Conservation (phyloP, 2,888 invertebrate genomes). For the Lingula anatina region DNA sequence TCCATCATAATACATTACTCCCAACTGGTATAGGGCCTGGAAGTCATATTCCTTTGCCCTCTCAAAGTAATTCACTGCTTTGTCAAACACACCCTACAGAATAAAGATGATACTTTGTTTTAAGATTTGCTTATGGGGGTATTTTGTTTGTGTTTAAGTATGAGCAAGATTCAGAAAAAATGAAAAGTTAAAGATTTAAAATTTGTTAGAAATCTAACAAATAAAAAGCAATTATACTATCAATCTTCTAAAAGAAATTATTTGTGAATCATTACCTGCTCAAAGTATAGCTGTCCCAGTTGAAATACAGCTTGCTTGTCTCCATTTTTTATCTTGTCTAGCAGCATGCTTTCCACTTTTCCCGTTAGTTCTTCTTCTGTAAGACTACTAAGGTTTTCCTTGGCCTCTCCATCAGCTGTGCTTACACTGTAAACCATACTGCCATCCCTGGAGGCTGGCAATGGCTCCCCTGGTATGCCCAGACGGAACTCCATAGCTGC, state of each 20-base stretch:
- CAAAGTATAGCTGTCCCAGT: slow-evolving; percentile 48
- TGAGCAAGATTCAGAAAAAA: too few relatives aligned
- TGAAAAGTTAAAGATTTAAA: too few relatives aligned
- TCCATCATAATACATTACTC: slow-evolving; percentile 49
- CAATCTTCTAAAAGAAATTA: too few relatives aligned
- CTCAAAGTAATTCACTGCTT: slow-evolving; percentile 44
- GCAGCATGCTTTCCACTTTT: slow-evolving; percentile 39
- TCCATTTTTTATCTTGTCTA: slow-evolving; percentile 38
- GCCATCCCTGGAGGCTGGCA: neutral
- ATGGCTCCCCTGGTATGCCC: neutral
- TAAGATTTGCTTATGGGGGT: neutral
- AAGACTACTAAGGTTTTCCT: slow-evolving; percentile 8
- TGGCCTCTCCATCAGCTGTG: neutral
- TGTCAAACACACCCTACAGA: slow-evolving; percentile 38
- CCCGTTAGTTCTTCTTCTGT: slow-evolving; percentile 43
- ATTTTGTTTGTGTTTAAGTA: too few relatives aligned
- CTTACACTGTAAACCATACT: neutral
- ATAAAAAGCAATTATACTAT: too few relatives aligned
- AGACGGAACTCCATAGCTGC: too few relatives aligned
- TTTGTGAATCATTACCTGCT: too few relatives aligned
- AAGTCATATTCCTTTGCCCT: slow-evolving; percentile 29
- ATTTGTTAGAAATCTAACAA: too few relatives aligned
- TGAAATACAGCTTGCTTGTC: slow-evolving; percentile 44
- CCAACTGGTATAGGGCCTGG: slow-evolving; percentile 47
- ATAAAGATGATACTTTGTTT: neutral